Conservation (phyloP, 2,113 vertebrate genomes). For the Macrotis lagotis region DNA sequence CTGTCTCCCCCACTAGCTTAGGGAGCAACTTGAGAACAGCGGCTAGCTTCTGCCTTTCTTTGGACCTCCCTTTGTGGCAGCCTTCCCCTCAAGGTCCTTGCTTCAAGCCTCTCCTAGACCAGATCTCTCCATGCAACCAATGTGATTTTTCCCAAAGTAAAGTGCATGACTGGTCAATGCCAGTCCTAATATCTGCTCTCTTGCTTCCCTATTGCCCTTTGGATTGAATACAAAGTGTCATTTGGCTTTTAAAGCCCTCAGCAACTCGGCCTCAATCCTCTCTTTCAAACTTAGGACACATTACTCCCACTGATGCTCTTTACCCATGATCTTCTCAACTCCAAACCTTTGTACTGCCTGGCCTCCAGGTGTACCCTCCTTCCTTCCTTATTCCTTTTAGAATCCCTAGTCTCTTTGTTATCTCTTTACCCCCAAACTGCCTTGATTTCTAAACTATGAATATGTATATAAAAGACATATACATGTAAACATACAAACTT, state of each 20-base stretch:
- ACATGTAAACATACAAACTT: not conserved
- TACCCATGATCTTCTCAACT: not conserved
- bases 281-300: not conserved
- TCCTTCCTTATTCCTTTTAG: not conserved
- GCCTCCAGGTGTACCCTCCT: not conserved
- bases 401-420: not conserved
- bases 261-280: not conserved
- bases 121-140: not conserved
- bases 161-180: not conserved
- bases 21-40: not conserved
- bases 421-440: not conserved
- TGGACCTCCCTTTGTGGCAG: too few species aligned
- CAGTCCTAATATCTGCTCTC: not conserved
- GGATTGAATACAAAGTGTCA: not conserved
- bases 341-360: not conserved
- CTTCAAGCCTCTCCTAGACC: not conserved
- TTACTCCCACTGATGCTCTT: not conserved
- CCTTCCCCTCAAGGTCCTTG: not conserved
- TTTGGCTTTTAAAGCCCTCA: not conserved
- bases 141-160: not conserved
- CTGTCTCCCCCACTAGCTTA: not conserved
- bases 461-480: too few species aligned
- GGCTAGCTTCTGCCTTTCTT: not conserved
- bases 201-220: not conserved
- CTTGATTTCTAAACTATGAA: too few species aligned